Evolutionary conservation across 2,113 vertebrate genomes (phyloP), one percentile per base, ranked within the genome.

Genomic region (Podocnemis expansa): DNA sequence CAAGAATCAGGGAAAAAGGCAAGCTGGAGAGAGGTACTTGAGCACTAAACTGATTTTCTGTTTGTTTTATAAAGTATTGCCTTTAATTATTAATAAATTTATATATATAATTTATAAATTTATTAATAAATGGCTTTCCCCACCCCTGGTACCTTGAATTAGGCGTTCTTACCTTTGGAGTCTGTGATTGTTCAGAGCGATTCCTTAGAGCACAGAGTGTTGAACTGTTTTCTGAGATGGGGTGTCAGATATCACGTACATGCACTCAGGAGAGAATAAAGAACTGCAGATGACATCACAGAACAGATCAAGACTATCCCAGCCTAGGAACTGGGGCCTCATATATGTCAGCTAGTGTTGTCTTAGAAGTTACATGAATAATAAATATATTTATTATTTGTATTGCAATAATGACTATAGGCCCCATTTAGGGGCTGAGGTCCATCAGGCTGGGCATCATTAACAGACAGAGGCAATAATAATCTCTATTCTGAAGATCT

Each of bases 171-270:
- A 2, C 60, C 3, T 31, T n/a, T 17, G 31, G 55, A 16, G 27
- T 78, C 84, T 4, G 1, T 19, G 55, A 13, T 58, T 82, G 38
- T 56, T 73, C 29, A 10, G 63, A 89, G 47, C 56, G 81, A 67
- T 90, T 56, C 79, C 41, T 25, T 41, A 27, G 55, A 70, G 70
- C 52, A 8, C 17, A 67, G 55, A 10, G 1, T 21, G 13, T 5
- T 85, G 84, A 82, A 91, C 87, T 94, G 83, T 73, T 94, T 94
- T 94, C 82, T 45, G 95, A 91, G 82, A 92, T 0, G 76, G 89
- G 27, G 27, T 45, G 85, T 91, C 83, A 70, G 80, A 56, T 63
- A 4, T 75, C 45, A 34, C 21, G 7, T 63, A 84, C 49, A 73
- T 95, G 91, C 0, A 0, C 85, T 76, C 82, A 0, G 13, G 31